Percentiles rank a stretch among this genome's conserved stretches.
These are phyloP conservation scores for Phytoseiulus persimilis DNA, from an alignment of 2,888 invertebrate genomes.

Conservation along the genomic window DNA sequence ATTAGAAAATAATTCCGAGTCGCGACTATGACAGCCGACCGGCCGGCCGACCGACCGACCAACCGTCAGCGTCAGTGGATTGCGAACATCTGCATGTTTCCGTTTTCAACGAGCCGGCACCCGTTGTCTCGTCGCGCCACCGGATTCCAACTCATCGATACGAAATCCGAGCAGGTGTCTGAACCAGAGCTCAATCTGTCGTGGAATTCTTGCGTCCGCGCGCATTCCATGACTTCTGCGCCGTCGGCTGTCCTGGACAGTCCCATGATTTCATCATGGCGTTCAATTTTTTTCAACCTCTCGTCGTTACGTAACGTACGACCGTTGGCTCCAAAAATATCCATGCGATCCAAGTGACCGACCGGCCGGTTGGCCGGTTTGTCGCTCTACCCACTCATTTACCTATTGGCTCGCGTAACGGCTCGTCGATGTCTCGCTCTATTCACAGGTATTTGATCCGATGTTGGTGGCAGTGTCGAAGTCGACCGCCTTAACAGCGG, in stretches of 20 bases:
- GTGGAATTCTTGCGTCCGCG: not conserved
- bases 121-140: not conserved
- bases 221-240: not conserved
- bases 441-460: too few species aligned
- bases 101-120: not conserved
- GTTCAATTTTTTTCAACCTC: not conserved
- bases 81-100: not conserved
- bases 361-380: not conserved
- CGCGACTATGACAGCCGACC: not conserved
- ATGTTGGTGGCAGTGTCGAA: too few species aligned
- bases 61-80: not conserved
- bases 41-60: not conserved
- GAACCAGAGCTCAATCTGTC: not conserved
- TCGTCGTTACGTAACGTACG: not conserved
- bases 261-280: not conserved
- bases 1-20: not conserved
- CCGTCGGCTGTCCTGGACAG: not conserved
- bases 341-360: not conserved
- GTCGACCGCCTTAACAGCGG: too few species aligned
- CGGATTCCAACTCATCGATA: not conserved
- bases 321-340: not conserved
- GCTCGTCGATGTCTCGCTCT: not conserved
- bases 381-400: not conserved
- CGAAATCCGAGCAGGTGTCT: not conserved
- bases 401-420: not conserved